A percentile compares a stretch with the other conserved stretches of the same genome.
Evolutionary conservation across 2,888 invertebrate genomes (phyloP).

Genomic region (Patella caerulea): DNA sequence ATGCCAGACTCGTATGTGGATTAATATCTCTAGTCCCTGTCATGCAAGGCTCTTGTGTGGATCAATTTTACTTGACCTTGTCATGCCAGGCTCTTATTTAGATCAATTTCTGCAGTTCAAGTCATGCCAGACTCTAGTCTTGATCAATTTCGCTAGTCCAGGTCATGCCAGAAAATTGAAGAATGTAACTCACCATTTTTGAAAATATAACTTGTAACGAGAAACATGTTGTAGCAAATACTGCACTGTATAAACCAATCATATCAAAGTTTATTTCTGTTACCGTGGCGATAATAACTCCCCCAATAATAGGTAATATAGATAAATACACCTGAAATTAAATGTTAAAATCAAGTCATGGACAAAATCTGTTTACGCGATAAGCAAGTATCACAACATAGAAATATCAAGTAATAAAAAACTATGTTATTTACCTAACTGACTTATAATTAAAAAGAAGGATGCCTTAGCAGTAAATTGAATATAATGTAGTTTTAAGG

Average conservation of each 20-base stretch:
- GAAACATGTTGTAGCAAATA: constrained; percentile 91
- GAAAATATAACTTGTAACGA: constrained; percentile 95
- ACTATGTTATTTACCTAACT: neutral
- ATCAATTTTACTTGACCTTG: too few species aligned
- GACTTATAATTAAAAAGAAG: neutral
- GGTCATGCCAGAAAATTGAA: too few species aligned
- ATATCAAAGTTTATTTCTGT: constrained; percentile 94
- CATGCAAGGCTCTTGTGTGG: too few species aligned
- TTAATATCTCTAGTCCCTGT: too few species aligned
- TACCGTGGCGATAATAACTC: constrained; percentile 91
- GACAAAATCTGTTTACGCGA: neutral
- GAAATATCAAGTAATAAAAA: neutral
- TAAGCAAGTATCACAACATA: neutral
- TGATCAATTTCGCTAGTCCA: too few species aligned
- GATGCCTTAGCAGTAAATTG: too few species aligned
- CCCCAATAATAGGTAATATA: constrained; percentile 89
- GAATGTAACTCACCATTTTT: constrained; percentile 82
- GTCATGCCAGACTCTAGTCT: too few species aligned
- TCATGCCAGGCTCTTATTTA: too few species aligned
- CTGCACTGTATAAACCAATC: constrained; percentile 86
- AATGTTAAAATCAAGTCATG: constrained; percentile 21
- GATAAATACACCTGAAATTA: constrained; percentile 82
- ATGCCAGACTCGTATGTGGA: too few species aligned
- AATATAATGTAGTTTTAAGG: too few species aligned
- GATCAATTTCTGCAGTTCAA: too few species aligned